phyloP scores from a whole-genome alignment of 2,797 vertebrate species.

The Lepilemur ruficaudatus region DNA sequence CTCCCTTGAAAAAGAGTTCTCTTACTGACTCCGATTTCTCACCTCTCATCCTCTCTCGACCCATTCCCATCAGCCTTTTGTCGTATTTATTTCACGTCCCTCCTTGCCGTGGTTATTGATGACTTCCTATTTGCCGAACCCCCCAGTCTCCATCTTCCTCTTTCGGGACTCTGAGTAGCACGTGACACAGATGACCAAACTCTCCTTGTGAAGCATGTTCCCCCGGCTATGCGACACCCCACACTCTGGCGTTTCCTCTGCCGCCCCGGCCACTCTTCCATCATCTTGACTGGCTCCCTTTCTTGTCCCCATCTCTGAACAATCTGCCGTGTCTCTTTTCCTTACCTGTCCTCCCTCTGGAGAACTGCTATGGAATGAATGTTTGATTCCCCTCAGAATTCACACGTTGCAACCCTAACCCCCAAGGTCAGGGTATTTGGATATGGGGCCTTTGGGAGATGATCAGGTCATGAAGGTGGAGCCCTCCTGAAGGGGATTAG shows the following conservation, averaged over 20 bases:
- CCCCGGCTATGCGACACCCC: fast-evolving
- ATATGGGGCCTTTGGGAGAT: background rate
- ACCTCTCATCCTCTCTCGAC: background rate
- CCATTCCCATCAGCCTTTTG: background rate
- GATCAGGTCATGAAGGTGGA: background rate
- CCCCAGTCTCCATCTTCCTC: background rate
- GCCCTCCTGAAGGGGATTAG: background rate
- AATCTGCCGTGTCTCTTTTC: background rate
- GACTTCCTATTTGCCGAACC: background rate
- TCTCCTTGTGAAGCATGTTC: background rate
- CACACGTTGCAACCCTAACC: background rate
- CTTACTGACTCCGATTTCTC: background rate
- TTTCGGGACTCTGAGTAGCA: background rate
- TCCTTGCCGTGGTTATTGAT: background rate
- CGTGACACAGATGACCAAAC: background rate
- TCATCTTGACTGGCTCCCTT: background rate
- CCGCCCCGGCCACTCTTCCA: background rate
- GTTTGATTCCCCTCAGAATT: background rate
- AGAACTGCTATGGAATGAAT: background rate
- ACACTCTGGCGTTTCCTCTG: background rate
- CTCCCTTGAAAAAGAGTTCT: background rate
- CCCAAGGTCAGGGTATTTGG: background rate
- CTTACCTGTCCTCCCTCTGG: background rate
- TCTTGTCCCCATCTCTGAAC: background rate
- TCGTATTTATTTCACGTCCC: background rate